Evolutionary conservation across 2,888 invertebrate genomes (phyloP), one percentile per base, ranked within the genome.

Genomic region (Leucoptera coffeella): DNA sequence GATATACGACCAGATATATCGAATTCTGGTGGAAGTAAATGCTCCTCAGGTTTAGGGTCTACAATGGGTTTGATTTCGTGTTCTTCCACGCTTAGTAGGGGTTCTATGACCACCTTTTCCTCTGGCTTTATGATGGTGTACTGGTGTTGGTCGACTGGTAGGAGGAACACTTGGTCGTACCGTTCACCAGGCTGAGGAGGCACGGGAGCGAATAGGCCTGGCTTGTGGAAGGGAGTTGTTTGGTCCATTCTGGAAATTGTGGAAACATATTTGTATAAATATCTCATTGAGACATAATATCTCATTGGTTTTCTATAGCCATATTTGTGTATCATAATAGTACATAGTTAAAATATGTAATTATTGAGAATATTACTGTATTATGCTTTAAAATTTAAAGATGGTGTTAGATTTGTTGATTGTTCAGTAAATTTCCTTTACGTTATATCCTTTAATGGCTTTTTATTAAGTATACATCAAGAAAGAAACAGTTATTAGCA

Each of bases 121-220:
- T 52, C 45, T 0, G 67, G 65, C 23, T 14, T 20, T 3, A 69
- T 46, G 30, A 67, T 52, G 1, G 59, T 61, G 43, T 67, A 62
- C 15, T 65, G 46, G 27, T 54, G 46, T 21, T 52, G 42, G 25
- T 55, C 51, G n/a, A 61, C 30, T 1, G 67, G 67, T 0, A 62
- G 47, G 0, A 69, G 50, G 14, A 50, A 61, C n/a, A 20, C 12
- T 7, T 19, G n/a, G 9, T 32, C 32, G 27, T 41, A 36, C 19
- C 56, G 39, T 20, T 55, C 57, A 20, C 42, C 41, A 0, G 59
- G 52, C 27, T 54, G 62, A 0, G 69, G 73, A 0, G 75, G 75
- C 7, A 45, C 42, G 0, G 78, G 78, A 0, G 75, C 74, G 44
- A 59, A 77, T 3, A 76, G 43, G 0, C 73, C 78, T 2, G 75